A percentile compares a stretch with the other conserved stretches of the same genome.
These are phyloP conservation scores for Cephonodes hylas DNA, from an alignment of 2,888 invertebrate genomes.

Conservation along the genomic window DNA sequence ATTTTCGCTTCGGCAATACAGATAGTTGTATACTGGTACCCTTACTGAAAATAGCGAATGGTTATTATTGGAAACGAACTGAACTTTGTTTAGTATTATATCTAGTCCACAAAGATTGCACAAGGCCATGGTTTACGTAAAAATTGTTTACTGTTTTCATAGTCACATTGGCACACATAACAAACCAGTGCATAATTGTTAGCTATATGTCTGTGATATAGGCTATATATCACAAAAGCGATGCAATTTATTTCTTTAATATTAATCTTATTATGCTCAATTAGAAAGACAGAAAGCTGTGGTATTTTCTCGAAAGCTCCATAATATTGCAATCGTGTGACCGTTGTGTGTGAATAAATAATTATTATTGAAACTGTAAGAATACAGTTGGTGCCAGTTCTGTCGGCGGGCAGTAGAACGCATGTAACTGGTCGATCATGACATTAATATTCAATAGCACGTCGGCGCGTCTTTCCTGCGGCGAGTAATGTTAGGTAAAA, in stretches of 20 bases:
- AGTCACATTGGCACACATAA: constrained; percentile 6
- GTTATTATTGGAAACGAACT: background rate
- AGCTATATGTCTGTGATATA: background rate
- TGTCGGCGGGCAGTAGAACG: constrained; percentile 18
- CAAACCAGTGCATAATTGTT: background rate
- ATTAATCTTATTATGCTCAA: background rate
- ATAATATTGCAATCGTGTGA: background rate
- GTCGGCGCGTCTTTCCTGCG: constrained; percentile 30
- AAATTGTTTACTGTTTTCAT: constrained; percentile 16
- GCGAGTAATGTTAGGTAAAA: constrained; percentile 20
- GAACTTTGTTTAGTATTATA: background rate
- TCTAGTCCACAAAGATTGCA: constrained; percentile 12
- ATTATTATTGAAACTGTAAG: background rate
- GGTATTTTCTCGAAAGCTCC: background rate
- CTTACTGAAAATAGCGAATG: background rate
- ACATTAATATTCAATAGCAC: constrained; percentile 33
- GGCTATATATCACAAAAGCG: background rate
- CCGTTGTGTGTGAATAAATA: background rate
- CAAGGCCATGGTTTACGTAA: constrained; percentile 15
- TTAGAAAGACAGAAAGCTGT: too few species aligned
- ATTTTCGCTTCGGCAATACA: background rate
- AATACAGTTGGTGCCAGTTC: background rate
- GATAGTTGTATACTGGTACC: background rate
- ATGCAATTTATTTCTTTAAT: background rate
- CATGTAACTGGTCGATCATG: constrained; percentile 26